Evolutionary conservation across 2,888 invertebrate genomes (phyloP), one percentile per base, ranked within the genome.

Genomic region (Drosophila dives): DNA sequence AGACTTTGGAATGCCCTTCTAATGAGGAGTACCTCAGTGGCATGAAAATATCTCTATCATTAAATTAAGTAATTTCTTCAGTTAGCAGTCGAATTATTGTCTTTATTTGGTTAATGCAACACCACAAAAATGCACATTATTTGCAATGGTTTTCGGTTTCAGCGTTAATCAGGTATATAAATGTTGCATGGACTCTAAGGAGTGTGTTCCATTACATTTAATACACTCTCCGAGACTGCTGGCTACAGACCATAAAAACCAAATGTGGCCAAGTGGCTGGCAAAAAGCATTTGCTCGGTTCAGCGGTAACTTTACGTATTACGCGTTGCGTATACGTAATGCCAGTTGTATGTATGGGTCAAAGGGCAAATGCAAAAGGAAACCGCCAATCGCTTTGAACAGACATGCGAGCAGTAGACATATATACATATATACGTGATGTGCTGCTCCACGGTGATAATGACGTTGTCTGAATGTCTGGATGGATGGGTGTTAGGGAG

Each of bases 391-490:
- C 64, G 71, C 60, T 50, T 53, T 51, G 40, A 59, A 49, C 64
- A 62, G 66, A 69, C 81, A 84, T 81, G 77, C 83, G 72, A 80
- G 75, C 80, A 83, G 54, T 56, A 68, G 72, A 68, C 65, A 67
- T 77, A 75, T 74, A 77, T 72, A 68, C 65, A 67, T 77, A 75
- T 74, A 77, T 72, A 71, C 89, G 75, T 71, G 71, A 77, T 53
- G 67, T 65, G 76, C 75, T 65, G 67, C 68, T 68, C 77, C 68
- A 80, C 79, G 79, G 77, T 76, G 85, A 75, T 89, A 89, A 83
- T 84, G 84, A 83, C 72, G 83, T 75, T 77, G 72, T 40, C 29
- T 56, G 29, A 29, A 38, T 42, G 63, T 59, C 60, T 53, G 33
- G 58, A 50, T 54, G 45, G 53, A 11, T 38, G 56, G 20, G 36